Conservation (phyloP, 2,113 vertebrate genomes). For the Meleagris gallopavo region DNA sequence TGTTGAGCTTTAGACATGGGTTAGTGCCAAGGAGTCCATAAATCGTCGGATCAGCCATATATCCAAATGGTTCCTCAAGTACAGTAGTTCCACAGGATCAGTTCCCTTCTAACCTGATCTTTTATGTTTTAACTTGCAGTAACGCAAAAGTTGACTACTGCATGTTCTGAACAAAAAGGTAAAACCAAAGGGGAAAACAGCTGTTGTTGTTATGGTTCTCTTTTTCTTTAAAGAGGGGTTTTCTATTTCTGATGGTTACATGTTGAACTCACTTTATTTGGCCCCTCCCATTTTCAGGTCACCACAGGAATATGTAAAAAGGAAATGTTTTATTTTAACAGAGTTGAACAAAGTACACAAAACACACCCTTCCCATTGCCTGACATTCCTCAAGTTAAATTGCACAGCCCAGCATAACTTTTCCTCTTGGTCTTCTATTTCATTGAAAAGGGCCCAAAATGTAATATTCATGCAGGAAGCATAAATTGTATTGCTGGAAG, state of each 20-base stretch:
- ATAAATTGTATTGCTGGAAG: conserved; percentile 75
- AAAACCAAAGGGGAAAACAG: neutral
- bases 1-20: neutral
- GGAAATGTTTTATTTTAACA: conserved; percentile 57
- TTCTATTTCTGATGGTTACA: neutral
- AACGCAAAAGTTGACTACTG: fast-evolving
- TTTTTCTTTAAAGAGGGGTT: neutral
- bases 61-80: neutral
- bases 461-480: conserved; percentile 68
- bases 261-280: neutral
- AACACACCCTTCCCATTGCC: conserved; percentile 15
- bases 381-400: conserved; percentile 48
- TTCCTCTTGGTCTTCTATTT: neutral
- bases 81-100: neutral
- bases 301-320: neutral
- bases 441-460: conserved; percentile 47
- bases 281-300: neutral
- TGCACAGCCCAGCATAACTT: neutral
- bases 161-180: neutral
- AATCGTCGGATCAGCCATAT: neutral
- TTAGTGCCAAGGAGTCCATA: neutral
- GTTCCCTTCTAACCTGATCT: neutral
- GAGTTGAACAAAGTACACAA: conserved; percentile 17
- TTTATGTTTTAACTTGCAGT: neutral
- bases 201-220: neutral